Conservation (phyloP, 1,140 invertebrate genomes). For the Drosophila obscura region DNA sequence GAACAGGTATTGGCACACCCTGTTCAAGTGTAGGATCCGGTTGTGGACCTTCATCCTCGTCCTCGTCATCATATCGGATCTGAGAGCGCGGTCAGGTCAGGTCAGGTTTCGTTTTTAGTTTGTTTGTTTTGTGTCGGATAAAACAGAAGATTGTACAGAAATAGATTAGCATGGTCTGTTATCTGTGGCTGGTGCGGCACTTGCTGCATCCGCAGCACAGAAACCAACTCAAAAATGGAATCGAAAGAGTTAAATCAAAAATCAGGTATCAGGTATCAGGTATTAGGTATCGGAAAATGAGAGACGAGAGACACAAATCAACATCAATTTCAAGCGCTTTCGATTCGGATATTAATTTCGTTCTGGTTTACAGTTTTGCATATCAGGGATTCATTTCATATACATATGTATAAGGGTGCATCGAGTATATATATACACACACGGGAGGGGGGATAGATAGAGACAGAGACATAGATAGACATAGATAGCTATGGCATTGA, state of each 20-base stretch:
- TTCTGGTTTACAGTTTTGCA: conserved; percentile 67
- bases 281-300: conserved; percentile 22
- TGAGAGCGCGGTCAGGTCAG: conserved; percentile 71
- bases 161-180: conserved; percentile 21
- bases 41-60: conserved; percentile 97
- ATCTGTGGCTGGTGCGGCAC: no score
- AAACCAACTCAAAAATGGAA: conserved; percentile 36
- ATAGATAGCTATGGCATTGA: background rate
- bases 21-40: conserved; percentile 96
- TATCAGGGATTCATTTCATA: conserved; percentile 37
- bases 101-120: background rate
- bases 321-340: conserved; percentile 54
- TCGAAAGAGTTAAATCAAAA: conserved; percentile 46
- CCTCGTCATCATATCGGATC: conserved; percentile 97
- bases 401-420: conserved; percentile 2
- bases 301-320: conserved; percentile 29
- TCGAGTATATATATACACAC: conserved; percentile 35
- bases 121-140: background rate
- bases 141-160: conserved; percentile 25
- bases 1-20: conserved; percentile 94
- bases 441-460: background rate
- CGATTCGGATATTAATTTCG: conserved; percentile 44
- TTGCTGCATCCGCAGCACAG: conserved; percentile 4
- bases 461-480: conserved; percentile 2
- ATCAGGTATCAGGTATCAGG: background rate